These are phyloP conservation scores for Caranx ignobilis DNA, from an alignment of 2,113 vertebrate species.

Conservation along the genomic window DNA sequence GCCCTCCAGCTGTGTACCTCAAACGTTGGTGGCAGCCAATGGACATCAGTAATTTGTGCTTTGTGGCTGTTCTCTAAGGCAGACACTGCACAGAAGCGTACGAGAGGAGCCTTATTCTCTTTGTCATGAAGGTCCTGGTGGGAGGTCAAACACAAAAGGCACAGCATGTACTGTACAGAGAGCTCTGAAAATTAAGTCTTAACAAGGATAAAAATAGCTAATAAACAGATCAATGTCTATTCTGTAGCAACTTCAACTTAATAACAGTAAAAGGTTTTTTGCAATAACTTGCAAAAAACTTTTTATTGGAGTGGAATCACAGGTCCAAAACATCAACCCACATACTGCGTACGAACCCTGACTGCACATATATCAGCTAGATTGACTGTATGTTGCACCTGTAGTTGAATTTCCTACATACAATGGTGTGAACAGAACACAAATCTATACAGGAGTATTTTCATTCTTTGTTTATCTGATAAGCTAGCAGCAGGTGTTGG, in stretches of 20 bases:
- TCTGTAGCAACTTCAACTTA: too few species aligned
- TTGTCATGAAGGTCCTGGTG: constrained; percentile 70
- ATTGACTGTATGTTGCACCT: not conserved
- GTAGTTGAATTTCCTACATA: constrained; percentile 8
- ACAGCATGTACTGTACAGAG: constrained; percentile 37
- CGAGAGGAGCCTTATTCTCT: constrained; percentile 73
- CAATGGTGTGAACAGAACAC: constrained; percentile 15
- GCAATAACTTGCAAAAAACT: not conserved
- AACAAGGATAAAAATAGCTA: not conserved
- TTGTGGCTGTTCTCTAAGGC: constrained; percentile 85
- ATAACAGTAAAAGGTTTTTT: too few species aligned
- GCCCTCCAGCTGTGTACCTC: constrained; percentile 82
- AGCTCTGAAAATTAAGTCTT: constrained; percentile 26
- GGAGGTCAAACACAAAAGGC: constrained; percentile 58
- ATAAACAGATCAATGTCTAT: not conserved
- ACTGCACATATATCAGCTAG: not conserved
- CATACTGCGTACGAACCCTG: not conserved
- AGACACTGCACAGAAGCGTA: constrained; percentile 87
- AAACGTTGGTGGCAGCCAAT: constrained; percentile 88
- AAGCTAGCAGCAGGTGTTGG: constrained; percentile 56
- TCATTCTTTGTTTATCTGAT: constrained; percentile 43
- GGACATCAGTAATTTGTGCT: constrained; percentile 88
- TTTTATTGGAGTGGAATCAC: not conserved
- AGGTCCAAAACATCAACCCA: not conserved
- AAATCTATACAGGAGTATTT: constrained; percentile 22